Base-by-base conservation (phyloP, 2,888 invertebrate species). In the Crematogaster levior region DNA sequence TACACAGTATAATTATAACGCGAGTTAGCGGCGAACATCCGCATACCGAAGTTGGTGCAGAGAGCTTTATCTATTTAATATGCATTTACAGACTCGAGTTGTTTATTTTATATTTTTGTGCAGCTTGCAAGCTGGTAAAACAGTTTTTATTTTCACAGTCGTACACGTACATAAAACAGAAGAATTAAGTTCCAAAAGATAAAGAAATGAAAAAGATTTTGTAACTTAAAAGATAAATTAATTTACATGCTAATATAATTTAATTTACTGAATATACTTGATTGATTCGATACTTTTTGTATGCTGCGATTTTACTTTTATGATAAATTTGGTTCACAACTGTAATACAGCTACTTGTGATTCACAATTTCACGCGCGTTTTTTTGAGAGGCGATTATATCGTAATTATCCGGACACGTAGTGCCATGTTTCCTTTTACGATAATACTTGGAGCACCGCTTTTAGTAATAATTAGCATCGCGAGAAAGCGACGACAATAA, bases 401-500 rank as follows among this genome's bases (percentile, higher is more conserved):
- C 3, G 40, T 4, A 65, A 65, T 65, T 65, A 27, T 43, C 6
- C 27, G 15, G 3, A 15, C 37, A 61, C 61, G 9, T 43, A 65
- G 61, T 3, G 43, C 43, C 9, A 18, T 2, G 18, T 43, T 63
- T 43, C 9, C 30, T 30, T 48, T 34, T 48, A 34, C n/a, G 68
- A 65, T 65, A 56, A 75, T 75, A 56, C 75, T 56, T 40, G 56
- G 21, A 43, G 53, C 48, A 34, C 56, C 46, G 15, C 46, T 58
- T 63, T 43, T 43, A 51, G 43, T 65, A 34, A 73, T 84, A 88
- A 83, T 84, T 83, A 75, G 60, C 82, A 72, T 82, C 73, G 84
- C 89, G 89, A 85, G 89, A 89, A 89, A 89, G 89, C 58, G 83
- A 83, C 79, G 56, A 75, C 85, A 61, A 81, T 77, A 40, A 73